phyloP scores from a whole-genome alignment of 2,797 vertebrate genomes.

The Champsocephalus gunnari region DNA sequence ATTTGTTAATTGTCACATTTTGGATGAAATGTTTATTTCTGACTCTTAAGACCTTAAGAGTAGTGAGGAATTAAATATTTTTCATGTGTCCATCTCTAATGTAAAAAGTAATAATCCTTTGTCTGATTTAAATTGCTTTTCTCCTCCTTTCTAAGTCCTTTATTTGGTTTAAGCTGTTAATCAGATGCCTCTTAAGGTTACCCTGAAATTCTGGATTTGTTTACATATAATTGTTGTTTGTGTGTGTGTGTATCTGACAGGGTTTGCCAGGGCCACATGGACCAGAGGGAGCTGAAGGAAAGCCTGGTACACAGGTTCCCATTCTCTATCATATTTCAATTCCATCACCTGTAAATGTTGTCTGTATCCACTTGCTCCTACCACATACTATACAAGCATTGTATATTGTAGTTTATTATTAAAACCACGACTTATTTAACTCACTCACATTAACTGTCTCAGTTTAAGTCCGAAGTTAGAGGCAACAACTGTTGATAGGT shows the following conservation, averaged over 20 bases:
- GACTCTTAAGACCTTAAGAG: background rate
- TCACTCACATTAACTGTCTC: background rate
- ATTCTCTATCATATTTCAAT: constrained; percentile 88
- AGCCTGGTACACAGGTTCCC: constrained; percentile 99
- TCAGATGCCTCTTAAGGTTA: too few species aligned
- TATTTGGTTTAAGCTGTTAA: too few species aligned
- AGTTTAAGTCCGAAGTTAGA: background rate
- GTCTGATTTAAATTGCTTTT: too few species aligned
- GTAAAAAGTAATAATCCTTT: too few species aligned
- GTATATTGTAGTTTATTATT: background rate
- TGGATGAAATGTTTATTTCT: background rate
- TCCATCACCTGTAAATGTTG: constrained; percentile 63
- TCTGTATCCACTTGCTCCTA: constrained; percentile 9
- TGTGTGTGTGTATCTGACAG: constrained; percentile 68
- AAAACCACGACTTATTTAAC: background rate
- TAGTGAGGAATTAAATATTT: background rate
- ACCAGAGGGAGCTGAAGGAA: constrained; percentile 91
- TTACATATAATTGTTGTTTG: background rate
- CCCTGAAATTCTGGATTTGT: too few species aligned
- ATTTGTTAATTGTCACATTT: too few species aligned
- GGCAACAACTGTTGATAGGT: background rate
- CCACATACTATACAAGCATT: background rate
- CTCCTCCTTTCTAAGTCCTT: too few species aligned
- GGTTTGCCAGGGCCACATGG: constrained; percentile 86
- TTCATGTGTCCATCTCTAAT: background rate